A percentile compares a stretch with the other conserved stretches of the same genome.
phyloP scores from a whole-genome alignment of 2,797 vertebrate species.

The Manis javanica region DNA sequence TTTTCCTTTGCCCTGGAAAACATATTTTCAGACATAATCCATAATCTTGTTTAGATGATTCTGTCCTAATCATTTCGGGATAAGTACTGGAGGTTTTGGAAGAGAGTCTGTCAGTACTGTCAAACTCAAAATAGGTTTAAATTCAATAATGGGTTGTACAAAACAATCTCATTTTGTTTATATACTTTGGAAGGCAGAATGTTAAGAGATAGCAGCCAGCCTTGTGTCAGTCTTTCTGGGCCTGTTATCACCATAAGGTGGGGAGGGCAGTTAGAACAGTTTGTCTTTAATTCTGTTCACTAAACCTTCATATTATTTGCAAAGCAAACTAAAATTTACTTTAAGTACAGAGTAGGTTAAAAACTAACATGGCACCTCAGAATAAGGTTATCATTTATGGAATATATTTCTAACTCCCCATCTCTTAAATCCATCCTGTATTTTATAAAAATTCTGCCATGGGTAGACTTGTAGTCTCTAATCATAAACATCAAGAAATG shows the following conservation, averaged over 20 bases:
- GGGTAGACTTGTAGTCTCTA: conserved; percentile 1
- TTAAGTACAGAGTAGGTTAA: background rate
- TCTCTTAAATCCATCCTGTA: background rate
- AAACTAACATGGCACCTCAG: background rate
- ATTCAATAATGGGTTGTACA: background rate
- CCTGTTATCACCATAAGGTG: background rate
- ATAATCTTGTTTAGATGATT: conserved; percentile 10
- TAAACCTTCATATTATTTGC: conserved; percentile 41
- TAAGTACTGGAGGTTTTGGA: background rate
- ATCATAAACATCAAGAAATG: background rate
- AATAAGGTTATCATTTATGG: conserved; percentile 17
- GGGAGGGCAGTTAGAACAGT: background rate
- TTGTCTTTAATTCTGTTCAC: background rate
- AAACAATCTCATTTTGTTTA: background rate
- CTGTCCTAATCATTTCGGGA: background rate
- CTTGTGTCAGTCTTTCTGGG: background rate
- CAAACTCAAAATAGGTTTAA: background rate
- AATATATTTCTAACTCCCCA: background rate
- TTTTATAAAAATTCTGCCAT: background rate
- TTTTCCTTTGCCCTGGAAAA: conserved; percentile 37
- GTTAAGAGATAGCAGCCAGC: background rate
- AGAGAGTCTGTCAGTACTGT: background rate
- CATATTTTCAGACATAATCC: background rate
- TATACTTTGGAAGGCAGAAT: background rate
- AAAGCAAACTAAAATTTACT: conserved; percentile 26